phyloP scores from a whole-genome alignment of 2,888 invertebrate species.

The Amblyteles armatorius region DNA sequence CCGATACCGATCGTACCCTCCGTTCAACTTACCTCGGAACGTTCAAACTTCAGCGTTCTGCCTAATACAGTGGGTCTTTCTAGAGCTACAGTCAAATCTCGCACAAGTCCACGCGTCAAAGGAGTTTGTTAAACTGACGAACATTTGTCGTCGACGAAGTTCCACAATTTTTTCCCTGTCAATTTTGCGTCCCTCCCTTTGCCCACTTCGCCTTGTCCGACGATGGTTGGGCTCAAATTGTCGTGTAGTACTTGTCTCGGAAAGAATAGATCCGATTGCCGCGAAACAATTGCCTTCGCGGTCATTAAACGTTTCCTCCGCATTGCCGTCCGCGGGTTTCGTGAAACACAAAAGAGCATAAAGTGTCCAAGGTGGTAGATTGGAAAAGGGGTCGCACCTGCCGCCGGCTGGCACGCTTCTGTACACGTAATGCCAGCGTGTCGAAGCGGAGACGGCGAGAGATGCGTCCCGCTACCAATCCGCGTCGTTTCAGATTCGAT shows the following conservation, averaged over 20 bases:
- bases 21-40: conserved; percentile 4
- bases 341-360: conserved; percentile 66
- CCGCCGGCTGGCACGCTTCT: conserved; percentile 70
- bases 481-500: conserved; percentile 41
- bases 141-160: too few relatives aligned
- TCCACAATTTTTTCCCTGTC: too few relatives aligned
- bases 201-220: background rate
- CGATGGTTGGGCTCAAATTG: background rate
- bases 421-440: conserved; percentile 39
- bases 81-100: background rate
- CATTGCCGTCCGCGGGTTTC: conserved; percentile 34
- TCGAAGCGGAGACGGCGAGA: conserved; percentile 20
- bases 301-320: conserved; percentile 15
- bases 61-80: background rate
- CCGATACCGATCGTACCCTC: background rate
- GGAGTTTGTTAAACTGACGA: background rate
- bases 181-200: too few relatives aligned
- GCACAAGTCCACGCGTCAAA: background rate
- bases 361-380: conserved; percentile 57
- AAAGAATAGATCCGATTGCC: background rate
- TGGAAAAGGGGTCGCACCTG: conserved; percentile 80
- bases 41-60: background rate
- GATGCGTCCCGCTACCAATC: conserved; percentile 6
- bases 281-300: background rate
- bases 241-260: too few relatives aligned